Evolutionary conservation across 2,888 invertebrate genomes (phyloP).

Genomic region (Euzophera pinguis): DNA sequence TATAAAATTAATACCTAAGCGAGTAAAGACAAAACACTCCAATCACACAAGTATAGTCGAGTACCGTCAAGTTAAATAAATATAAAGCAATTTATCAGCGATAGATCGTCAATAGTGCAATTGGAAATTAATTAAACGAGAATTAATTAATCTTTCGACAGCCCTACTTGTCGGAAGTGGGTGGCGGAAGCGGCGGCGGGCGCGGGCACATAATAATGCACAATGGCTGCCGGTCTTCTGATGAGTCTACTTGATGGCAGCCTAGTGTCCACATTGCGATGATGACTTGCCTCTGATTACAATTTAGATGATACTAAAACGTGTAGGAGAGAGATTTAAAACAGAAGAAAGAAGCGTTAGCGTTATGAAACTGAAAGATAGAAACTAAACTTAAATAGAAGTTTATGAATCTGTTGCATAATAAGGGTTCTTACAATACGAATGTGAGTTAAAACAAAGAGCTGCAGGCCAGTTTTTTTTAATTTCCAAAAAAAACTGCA

Average conservation of each 20-base stretch:
- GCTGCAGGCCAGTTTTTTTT: too few relatives aligned
- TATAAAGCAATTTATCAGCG: not conserved
- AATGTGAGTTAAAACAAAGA: too few relatives aligned
- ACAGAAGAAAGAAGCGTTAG: too few relatives aligned
- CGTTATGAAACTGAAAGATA: too few relatives aligned
- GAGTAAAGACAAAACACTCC: too few relatives aligned
- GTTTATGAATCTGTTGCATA: too few relatives aligned
- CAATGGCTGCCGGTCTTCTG: slow-evolving; percentile 8
- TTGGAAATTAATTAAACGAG: not conserved
- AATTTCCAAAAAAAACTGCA: too few relatives aligned
- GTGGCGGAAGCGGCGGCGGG: slow-evolving; percentile 21
- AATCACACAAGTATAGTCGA: too few relatives aligned
- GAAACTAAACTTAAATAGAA: too few relatives aligned
- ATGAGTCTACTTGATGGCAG: slow-evolving; percentile 4
- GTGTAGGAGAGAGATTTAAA: too few relatives aligned
- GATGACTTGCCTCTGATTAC: not conserved
- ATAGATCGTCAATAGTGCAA: not conserved
- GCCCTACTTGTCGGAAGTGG: slow-evolving; percentile 13
- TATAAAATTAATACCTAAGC: too few relatives aligned
- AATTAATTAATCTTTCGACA: not conserved
- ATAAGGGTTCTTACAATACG: too few relatives aligned
- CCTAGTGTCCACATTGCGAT: not conserved
- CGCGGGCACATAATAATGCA: slow-evolving; percentile 12
- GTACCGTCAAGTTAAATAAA: not conserved
- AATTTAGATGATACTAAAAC: not conserved